Base-by-base conservation (phyloP, 2,888 invertebrate genomes). In the Panzeria rudis region DNA sequence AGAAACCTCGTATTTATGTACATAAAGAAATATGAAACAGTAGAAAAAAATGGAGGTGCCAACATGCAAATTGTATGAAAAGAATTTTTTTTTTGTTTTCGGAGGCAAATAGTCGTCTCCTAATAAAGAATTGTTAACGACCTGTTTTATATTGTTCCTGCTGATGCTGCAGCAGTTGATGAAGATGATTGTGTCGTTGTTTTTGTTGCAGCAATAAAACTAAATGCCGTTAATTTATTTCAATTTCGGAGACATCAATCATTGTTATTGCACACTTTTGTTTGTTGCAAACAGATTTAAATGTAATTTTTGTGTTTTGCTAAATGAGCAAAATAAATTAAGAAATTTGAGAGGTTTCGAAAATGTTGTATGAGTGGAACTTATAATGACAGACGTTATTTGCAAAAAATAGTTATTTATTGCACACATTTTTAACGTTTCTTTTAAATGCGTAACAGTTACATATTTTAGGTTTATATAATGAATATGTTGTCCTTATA, bases 221-320 rank as follows among this genome's bases (percentile, higher is more conserved):
- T 61, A 81, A 81, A 69, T 75, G 68, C 78, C 78, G 81, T 85
- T 82, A 85, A 78, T 77, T 85, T 78, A 85, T 82, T 82, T 82
- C 64, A 82, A 82, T 85, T 85, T 85, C 62, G 69, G 77, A 71
- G 82, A 73, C 81, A 85, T 85, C 85, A 85, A 82, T 85, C 85
- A 85, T 64, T 78, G 77, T 77, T 62, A 62, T 78, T 77, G 41
- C 68, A 61, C 80, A 73, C 73, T 68, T 75, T 50, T 61, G 56
- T 17, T 71, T 71, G 61, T 32, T 62, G 71, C 71, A 79, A 61
- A 62, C 71, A 38, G 44, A 56, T 64, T 64, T 68, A 59, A 80
- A 80, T 66, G 47, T 64, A 44, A 73, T 47, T 66, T 66, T 54
- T 41, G 32, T 50, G 29, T 66, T 41, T 52, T 20, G 17, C 23